These are phyloP conservation scores for Tipula unca DNA, from an alignment of 2,888 invertebrate genomes.

Conservation along the genomic window DNA sequence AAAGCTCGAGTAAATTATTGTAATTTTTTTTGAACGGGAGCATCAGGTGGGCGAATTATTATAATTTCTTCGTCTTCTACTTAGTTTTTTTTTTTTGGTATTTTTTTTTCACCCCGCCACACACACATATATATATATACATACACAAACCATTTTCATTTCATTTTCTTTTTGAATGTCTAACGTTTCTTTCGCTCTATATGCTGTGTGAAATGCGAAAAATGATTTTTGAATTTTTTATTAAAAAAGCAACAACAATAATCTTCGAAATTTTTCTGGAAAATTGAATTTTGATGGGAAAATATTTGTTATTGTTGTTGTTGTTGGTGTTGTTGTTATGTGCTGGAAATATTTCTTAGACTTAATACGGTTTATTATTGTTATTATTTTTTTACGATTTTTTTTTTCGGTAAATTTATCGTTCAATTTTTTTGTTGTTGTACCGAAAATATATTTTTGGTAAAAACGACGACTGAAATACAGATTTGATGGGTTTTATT, in stretches of 20 bases:
- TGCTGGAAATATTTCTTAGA: neutral
- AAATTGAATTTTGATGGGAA: neutral
- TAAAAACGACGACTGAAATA: neutral
- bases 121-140: neutral
- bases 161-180: neutral
- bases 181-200: neutral
- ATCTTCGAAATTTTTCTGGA: neutral
- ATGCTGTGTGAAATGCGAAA: neutral
- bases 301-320: neutral
- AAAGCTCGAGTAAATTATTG: neutral
- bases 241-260: neutral
- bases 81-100: neutral
- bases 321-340: neutral
- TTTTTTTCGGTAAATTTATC: neutral
- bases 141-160: neutral
- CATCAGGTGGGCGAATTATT: constrained; percentile 1
- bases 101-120: neutral
- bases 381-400: neutral
- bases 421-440: neutral
- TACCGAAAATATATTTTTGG: neutral
- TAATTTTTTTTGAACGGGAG: neutral
- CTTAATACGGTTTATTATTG: constrained; percentile 4
- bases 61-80: neutral
- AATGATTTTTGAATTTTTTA: neutral
- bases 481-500: neutral